These are phyloP conservation scores for Xestia c-nigrum DNA, from an alignment of 2,888 invertebrate species.

Conservation along the genomic window DNA sequence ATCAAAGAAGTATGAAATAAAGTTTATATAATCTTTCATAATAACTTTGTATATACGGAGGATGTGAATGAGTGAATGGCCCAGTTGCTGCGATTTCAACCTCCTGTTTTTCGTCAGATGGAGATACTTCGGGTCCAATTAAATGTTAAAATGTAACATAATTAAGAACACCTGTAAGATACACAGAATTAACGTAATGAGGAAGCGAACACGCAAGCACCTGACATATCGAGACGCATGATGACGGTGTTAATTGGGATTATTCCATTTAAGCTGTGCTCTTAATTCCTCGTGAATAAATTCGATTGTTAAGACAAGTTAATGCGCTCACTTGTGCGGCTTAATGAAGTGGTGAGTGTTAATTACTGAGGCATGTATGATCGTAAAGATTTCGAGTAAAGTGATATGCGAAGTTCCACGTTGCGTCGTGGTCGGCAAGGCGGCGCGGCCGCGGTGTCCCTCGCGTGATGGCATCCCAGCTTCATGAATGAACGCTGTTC, in stretches of 20 bases:
- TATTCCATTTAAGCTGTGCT: slow-evolving; percentile 51
- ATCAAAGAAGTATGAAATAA: slow-evolving; percentile 87
- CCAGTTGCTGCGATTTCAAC: slow-evolving; percentile 67
- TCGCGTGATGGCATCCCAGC: slow-evolving; percentile 87
- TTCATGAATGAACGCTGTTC: slow-evolving; percentile 86
- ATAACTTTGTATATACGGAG: slow-evolving; percentile 76
- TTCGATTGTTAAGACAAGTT: slow-evolving; percentile 55
- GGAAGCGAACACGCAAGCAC: slow-evolving; percentile 70
- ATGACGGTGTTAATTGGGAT: slow-evolving; percentile 64
- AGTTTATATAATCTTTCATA: slow-evolving; percentile 85
- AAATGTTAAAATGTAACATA: slow-evolving; percentile 64
- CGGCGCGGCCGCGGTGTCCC: slow-evolving; percentile 35
- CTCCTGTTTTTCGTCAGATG: slow-evolving; percentile 68
- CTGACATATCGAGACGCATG: slow-evolving; percentile 63
- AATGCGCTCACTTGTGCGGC: slow-evolving; percentile 50
- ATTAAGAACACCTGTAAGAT: slow-evolving; percentile 64
- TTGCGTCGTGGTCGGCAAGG: slow-evolving; percentile 42
- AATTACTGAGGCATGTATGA: slow-evolving; percentile 53
- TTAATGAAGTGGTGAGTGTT: slow-evolving; percentile 59
- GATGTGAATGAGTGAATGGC: slow-evolving; percentile 76
- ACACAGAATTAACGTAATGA: slow-evolving; percentile 57
- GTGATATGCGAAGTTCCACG: slow-evolving; percentile 61
- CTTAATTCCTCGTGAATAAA: slow-evolving; percentile 55
- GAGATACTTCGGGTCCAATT: slow-evolving; percentile 65
- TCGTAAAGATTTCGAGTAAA: slow-evolving; percentile 58